Evolutionary conservation across 2,113 vertebrate species (phyloP).

Genomic region (Macroglossus sobrinus): DNA sequence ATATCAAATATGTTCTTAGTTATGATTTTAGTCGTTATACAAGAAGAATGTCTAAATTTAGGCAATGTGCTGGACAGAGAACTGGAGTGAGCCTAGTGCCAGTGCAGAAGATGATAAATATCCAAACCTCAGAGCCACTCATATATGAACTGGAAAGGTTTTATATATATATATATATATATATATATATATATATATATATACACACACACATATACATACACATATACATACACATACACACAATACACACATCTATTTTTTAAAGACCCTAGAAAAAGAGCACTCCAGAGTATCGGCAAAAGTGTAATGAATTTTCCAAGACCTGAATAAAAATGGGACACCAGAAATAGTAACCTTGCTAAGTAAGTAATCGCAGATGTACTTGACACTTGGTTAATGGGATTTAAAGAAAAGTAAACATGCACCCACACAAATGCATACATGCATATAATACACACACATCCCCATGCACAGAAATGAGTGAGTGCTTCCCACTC

Average conservation of each 20-base stretch:
- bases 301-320: slow-evolving; percentile 48
- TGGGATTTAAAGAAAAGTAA: slow-evolving; percentile 64
- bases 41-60: neutral
- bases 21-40: neutral
- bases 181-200: no score
- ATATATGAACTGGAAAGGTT: neutral
- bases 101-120: neutral
- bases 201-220: no score
- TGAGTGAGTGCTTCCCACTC: slow-evolving; percentile 82
- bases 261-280: neutral
- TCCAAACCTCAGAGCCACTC: neutral
- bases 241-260: no score
- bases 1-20: neutral
- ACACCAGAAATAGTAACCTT: slow-evolving; percentile 72
- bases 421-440: slow-evolving; percentile 40
- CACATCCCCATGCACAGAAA: slow-evolving; percentile 57
- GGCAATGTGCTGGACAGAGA: neutral
- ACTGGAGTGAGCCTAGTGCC: neutral
- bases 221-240: no score
- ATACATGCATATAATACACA: slow-evolving; percentile 34
- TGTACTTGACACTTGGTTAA: slow-evolving; percentile 76
- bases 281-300: slow-evolving; percentile 3
- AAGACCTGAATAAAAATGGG: slow-evolving; percentile 71
- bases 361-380: slow-evolving; percentile 65
- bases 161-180: neutral